Conservation (phyloP, 2,113 vertebrate genomes). For the Bos taurus region DNA sequence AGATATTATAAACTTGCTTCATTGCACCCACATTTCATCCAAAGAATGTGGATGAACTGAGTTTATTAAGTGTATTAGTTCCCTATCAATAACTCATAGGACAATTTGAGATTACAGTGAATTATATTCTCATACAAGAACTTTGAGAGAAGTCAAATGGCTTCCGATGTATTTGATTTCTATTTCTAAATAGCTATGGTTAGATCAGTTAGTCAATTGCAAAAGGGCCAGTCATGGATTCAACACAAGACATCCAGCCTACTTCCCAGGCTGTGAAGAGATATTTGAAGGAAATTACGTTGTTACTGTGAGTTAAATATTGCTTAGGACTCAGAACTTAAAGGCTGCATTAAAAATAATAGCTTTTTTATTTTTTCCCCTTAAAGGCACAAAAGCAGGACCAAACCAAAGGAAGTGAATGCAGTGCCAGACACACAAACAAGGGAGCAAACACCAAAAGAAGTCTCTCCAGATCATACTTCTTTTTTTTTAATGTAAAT, state of each 20-base stretch:
- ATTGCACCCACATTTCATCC: background rate
- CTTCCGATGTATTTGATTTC: background rate
- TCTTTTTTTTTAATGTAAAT: background rate
- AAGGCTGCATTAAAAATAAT: background rate
- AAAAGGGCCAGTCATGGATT: background rate
- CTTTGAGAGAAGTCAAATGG: background rate
- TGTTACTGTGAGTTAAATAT: background rate
- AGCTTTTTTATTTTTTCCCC: background rate
- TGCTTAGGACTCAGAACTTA: background rate
- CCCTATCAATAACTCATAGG: background rate
- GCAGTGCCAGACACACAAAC: background rate
- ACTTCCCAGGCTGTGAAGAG: background rate
- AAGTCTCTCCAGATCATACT: background rate
- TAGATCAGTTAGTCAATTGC: background rate
- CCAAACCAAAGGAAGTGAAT: background rate
- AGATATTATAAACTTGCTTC: background rate
- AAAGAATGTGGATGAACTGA: background rate
- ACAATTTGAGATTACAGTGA: background rate
- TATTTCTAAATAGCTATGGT: background rate
- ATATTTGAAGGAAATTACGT: background rate
- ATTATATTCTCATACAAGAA: background rate
- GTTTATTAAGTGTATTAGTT: background rate
- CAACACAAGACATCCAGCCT: background rate
- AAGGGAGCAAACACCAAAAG: background rate
- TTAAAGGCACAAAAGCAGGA: background rate